Evolutionary conservation across 2,797 vertebrate genomes (phyloP).

Genomic region (Bovichtus diacanthus): DNA sequence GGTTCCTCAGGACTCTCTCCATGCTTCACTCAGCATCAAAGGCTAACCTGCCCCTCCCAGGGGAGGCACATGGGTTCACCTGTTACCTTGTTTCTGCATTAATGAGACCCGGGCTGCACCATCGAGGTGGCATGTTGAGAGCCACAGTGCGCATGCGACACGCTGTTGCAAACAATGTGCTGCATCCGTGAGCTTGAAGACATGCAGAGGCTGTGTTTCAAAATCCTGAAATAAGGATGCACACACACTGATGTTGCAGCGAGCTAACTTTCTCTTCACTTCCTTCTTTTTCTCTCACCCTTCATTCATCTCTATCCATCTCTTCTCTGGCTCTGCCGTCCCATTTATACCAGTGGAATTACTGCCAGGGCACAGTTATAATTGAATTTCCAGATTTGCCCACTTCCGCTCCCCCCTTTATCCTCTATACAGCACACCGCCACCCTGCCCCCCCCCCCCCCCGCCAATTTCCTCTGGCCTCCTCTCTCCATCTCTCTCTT

Average conservation of each 20-base stretch:
- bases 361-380: constrained; percentile 79
- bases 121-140: constrained; percentile 38
- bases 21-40: constrained; percentile 69
- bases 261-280: constrained; percentile 18
- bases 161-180: constrained; percentile 12
- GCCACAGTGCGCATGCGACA: constrained; percentile 1
- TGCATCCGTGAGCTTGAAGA: constrained; percentile 24
- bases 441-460: constrained; percentile 3
- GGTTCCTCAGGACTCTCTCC: constrained; percentile 41
- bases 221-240: constrained; percentile 54
- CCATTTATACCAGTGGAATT: constrained; percentile 80
- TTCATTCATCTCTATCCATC: constrained; percentile 64
- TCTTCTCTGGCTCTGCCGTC: constrained; percentile 54
- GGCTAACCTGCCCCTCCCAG: constrained; percentile 47
- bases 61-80: constrained; percentile 53
- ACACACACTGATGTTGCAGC: background rate
- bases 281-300: constrained; percentile 36
- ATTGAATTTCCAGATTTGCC: constrained; percentile 82
- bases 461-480: constrained; percentile 51
- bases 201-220: background rate
- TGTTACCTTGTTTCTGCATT: constrained; percentile 71
- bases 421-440: constrained; percentile 36
- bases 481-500: constrained; percentile 60
- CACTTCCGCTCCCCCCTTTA: constrained; percentile 41
- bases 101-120: constrained; percentile 64